Base-by-base conservation (phyloP, 2,797 vertebrate species). In the Nyctibius grandis region DNA sequence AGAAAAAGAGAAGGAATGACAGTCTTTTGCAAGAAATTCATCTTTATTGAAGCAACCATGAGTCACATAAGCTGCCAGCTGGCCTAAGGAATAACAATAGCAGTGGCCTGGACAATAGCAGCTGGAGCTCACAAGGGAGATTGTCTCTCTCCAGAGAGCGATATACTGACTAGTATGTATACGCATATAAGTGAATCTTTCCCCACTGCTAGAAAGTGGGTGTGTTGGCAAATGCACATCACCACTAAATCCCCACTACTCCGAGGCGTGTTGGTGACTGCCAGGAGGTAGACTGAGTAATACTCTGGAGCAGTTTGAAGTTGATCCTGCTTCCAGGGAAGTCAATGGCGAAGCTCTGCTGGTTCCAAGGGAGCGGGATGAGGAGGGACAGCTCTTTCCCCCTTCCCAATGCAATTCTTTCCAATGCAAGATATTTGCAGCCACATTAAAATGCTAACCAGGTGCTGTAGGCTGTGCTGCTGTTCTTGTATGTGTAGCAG, bases 11-110 rank as follows among this genome's bases (percentile, higher is more conserved):
- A 80, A 91, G 56, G 48, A 87, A 74, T 12, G 19, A 93, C 1
- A 8, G 60, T 47, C 68, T 88, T 95, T 45, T 81, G 51, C 74
- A 93, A 92, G 91, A 96, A 95, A 96, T 87, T 81, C 0, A n/a
- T 94, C 82, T 97, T 95, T 94, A 95, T 90, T 92, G 91, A 95
- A 90, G 48, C 75, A 67, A 57, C 77, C 81, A 80, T n/a, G 68
- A 94, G 68, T 95, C 92, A 78, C 40, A 65, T 0, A 15, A 87
- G 54, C 89, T 84, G 74, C 86, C 73, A 95, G 82, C 89, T 94
- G 89, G 72, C 60, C 70, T 60, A 88, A 65, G 16, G 50, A 84
- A 72, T 67, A 84, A 88, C 85, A 95, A 60, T 31, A 86, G 83
- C 45, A 51, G 68, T 65, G 60, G 51, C 51, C 68, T 87, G 70